Percentiles rank a stretch among this genome's conserved stretches.
phyloP scores from a whole-genome alignment of 2,113 vertebrate genomes.

The Eretmochelys imbricata region DNA sequence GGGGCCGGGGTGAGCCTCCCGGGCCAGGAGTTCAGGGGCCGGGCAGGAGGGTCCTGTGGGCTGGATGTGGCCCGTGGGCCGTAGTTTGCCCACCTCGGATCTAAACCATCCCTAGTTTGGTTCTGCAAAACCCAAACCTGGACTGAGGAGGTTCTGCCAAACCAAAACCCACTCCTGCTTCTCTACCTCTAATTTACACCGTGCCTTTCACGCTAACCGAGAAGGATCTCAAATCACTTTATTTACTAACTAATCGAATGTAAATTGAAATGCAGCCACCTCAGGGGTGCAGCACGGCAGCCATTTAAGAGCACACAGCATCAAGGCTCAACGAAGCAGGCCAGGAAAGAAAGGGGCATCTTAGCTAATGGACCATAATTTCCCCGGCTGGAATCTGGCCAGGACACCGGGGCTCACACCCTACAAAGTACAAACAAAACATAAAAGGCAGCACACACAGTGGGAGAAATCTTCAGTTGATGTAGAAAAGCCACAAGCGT shows the following conservation, averaged over 20 bases:
- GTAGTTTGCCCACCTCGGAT: not conserved
- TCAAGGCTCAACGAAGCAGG: not conserved
- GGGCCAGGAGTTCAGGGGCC: too few relatives aligned
- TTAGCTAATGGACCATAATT: not conserved
- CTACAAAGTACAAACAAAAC: not conserved
- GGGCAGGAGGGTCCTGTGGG: too few relatives aligned
- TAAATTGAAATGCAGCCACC: not conserved
- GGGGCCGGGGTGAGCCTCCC: too few relatives aligned
- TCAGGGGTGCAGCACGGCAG: not conserved
- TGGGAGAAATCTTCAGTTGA: not conserved
- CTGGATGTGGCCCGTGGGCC: too few relatives aligned
- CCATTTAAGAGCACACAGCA: not conserved
- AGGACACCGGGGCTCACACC: not conserved
- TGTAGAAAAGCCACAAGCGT: not conserved
- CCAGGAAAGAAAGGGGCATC: not conserved
- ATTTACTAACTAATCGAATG: not conserved
- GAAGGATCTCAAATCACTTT: not conserved
- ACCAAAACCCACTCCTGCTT: not conserved
- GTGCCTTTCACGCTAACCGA: fast-evolving
- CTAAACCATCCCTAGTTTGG: not conserved
- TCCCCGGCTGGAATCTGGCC: not conserved
- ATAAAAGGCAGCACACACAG: not conserved
- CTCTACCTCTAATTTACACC: not conserved
- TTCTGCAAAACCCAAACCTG: not conserved
- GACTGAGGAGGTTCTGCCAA: not conserved